Percentiles rank a stretch among this genome's conserved stretches.
phyloP scores from a whole-genome alignment of 1,140 invertebrate species.

The Hypsibius dujardini region DNA sequence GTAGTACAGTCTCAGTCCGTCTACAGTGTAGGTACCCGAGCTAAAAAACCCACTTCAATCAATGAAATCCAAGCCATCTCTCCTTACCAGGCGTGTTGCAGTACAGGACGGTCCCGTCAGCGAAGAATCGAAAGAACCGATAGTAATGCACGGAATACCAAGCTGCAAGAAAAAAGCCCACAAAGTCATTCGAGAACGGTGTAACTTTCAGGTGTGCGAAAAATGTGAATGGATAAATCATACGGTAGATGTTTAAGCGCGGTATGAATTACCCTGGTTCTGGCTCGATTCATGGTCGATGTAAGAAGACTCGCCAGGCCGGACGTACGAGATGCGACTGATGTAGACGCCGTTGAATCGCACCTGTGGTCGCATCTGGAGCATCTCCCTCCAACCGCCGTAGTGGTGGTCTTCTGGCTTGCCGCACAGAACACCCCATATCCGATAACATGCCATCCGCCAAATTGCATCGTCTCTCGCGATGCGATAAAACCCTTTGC shows the following conservation, averaged over 20 bases:
- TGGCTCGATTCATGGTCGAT: constrained; percentile 61
- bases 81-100: constrained; percentile 17
- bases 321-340: constrained; percentile 69
- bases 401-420: constrained; percentile 27
- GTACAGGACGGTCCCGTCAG: constrained; percentile 29
- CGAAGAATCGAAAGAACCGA: constrained; percentile 51
- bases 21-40: neutral
- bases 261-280: too few relatives aligned
- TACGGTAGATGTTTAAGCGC: too few relatives aligned
- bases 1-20: too few relatives aligned
- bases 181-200: too few relatives aligned
- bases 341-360: constrained; percentile 72
- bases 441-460: constrained; percentile 60
- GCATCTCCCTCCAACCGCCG: constrained; percentile 64
- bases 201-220: too few relatives aligned
- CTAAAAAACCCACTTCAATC: neutral
- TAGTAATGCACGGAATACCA: constrained; percentile 81
- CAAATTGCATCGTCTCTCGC: constrained; percentile 70
- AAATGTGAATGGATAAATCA: too few relatives aligned
- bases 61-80: neutral
- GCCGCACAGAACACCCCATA: constrained; percentile 64
- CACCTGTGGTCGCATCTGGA: constrained; percentile 54
- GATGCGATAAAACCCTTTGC: constrained; percentile 71
- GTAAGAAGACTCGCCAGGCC: constrained; percentile 72
- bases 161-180: too few relatives aligned